These are phyloP conservation scores for Ibidorhyncha struthersii DNA, from an alignment of 2,113 vertebrate genomes.

Conservation along the genomic window DNA sequence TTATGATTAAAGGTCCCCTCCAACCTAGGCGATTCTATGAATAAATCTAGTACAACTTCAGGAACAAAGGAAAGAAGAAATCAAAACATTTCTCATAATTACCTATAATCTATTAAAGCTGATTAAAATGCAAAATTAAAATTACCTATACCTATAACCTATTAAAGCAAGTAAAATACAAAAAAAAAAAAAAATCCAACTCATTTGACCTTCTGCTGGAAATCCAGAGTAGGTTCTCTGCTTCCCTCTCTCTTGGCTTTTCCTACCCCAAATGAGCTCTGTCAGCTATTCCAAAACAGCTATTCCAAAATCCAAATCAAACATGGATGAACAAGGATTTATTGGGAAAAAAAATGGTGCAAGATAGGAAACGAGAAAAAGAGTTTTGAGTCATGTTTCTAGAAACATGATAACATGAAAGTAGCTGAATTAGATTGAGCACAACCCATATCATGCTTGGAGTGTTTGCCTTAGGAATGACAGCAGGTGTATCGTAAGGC, in stretches of 20 bases:
- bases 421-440: neutral
- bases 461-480: neutral
- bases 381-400: neutral
- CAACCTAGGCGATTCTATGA: neutral
- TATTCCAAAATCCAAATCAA: neutral
- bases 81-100: neutral
- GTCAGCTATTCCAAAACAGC: neutral
- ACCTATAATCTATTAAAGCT: neutral
- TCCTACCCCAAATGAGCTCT: fast-evolving
- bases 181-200: neutral
- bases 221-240: neutral
- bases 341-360: neutral
- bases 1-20: too few relatives aligned
- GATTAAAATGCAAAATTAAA: neutral
- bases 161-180: neutral
- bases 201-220: neutral
- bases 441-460: neutral
- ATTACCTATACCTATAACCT: neutral
- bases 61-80: neutral
- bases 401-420: neutral
- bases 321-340: neutral
- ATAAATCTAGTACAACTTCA: neutral
- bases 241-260: neutral
- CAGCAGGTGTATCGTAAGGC: neutral
- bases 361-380: neutral